A percentile compares a stretch with the other conserved stretches of the same genome.
These are phyloP conservation scores for Cetoscarus ocellatus DNA, from an alignment of 2,797 vertebrate genomes.

Conservation along the genomic window DNA sequence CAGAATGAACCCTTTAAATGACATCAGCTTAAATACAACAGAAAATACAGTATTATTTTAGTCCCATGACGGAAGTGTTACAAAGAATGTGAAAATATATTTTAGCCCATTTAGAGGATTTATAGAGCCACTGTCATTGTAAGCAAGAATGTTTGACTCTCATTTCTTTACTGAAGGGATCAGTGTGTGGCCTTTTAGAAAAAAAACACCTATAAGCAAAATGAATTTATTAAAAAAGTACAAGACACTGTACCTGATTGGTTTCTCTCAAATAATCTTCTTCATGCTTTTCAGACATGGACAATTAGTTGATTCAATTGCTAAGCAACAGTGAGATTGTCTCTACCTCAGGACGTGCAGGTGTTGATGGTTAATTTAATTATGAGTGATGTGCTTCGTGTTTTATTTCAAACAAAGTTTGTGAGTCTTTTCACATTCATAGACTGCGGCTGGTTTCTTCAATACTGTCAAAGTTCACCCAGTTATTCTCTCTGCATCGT, in stretches of 20 bases:
- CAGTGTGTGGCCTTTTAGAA: background rate
- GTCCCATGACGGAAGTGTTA: too few species aligned
- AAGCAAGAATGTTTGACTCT: background rate
- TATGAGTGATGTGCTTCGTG: background rate
- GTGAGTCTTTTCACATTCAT: background rate
- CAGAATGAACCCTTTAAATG: too few species aligned
- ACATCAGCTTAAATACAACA: too few species aligned
- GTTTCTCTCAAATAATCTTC: conserved; percentile 7
- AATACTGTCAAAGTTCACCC: background rate
- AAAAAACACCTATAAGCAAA: background rate
- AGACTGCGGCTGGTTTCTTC: background rate
- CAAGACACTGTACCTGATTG: conserved; percentile 16
- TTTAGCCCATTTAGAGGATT: too few species aligned
- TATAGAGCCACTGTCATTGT: too few species aligned
- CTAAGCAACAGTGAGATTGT: conserved; percentile 16
- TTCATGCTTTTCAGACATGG: conserved; percentile 16
- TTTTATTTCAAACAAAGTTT: background rate
- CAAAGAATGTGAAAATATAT: too few species aligned
- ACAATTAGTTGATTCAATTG: conserved; percentile 25
- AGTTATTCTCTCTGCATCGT: background rate
- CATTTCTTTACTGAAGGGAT: background rate
- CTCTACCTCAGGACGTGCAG: background rate
- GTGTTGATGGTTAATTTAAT: background rate
- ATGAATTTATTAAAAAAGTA: conserved; percentile 9
- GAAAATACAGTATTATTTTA: too few species aligned